These are phyloP conservation scores for Acleris sparsana DNA, from an alignment of 2,888 invertebrate genomes.

Conservation along the genomic window DNA sequence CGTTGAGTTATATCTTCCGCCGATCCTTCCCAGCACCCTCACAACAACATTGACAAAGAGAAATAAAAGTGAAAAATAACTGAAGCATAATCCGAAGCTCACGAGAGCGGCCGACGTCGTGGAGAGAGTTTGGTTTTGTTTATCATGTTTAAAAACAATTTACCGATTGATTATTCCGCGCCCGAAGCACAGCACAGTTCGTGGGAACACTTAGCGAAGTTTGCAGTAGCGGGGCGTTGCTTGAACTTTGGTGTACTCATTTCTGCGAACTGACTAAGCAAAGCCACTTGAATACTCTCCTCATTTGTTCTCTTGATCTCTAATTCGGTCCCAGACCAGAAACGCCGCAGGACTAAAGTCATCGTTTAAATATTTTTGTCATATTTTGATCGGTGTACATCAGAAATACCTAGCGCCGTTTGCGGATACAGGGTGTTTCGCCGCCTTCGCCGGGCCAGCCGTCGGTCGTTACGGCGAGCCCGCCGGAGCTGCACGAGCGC, in stretches of 20 bases:
- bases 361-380: too few species aligned
- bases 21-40: constrained; percentile 45
- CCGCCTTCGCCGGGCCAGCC: constrained; percentile 19
- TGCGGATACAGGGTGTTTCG: constrained; percentile 1
- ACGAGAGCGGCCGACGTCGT: constrained; percentile 14
- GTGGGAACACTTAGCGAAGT: constrained; percentile 32
- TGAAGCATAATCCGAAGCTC: constrained; percentile 30
- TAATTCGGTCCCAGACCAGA: too few species aligned
- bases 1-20: constrained; percentile 64
- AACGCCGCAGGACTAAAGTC: too few species aligned
- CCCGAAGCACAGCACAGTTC: constrained; percentile 12
- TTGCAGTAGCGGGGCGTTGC: constrained; percentile 27
- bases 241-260: constrained; percentile 11
- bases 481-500: constrained; percentile 15
- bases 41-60: constrained; percentile 45
- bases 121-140: constrained; percentile 19
- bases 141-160: constrained; percentile 18
- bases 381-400: too few species aligned
- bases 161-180: constrained; percentile 15
- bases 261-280: constrained; percentile 19
- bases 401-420: too few species aligned
- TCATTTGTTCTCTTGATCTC: constrained; percentile 1
- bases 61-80: constrained; percentile 43
- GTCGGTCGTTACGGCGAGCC: constrained; percentile 20
- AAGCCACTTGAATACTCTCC: constrained; percentile 27